These are phyloP conservation scores for Acrocera orbiculus DNA, from an alignment of 2,888 invertebrate species.

Conservation along the genomic window DNA sequence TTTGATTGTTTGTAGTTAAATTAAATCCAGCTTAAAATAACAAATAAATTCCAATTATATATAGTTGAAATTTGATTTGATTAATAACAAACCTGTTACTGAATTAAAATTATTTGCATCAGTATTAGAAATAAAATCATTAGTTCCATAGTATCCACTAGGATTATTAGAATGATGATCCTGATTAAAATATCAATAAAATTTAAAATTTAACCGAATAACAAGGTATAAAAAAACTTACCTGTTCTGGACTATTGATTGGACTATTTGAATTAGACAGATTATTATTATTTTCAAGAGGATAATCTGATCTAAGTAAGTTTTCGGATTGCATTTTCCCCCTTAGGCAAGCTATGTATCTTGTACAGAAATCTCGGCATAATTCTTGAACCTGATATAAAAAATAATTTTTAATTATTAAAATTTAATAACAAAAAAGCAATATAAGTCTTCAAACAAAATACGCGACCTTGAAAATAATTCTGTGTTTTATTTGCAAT, in stretches of 20 bases:
- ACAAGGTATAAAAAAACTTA: not conserved
- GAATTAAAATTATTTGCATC: conserved; percentile 12
- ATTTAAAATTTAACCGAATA: not conserved
- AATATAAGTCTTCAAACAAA: no score
- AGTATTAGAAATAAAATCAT: conserved; percentile 11
- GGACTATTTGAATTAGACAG: conserved; percentile 35
- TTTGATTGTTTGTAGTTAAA: conserved; percentile 8
- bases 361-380: conserved; percentile 85
- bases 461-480: no score
- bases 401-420: not conserved
- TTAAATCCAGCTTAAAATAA: not conserved
- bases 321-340: conserved; percentile 84
- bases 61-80: no score
- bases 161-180: conserved; percentile 12
- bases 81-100: conserved; percentile 13
- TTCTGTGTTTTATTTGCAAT: no score
- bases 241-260: conserved; percentile 14
- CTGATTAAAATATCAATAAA: conserved; percentile 3
- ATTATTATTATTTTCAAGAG: conserved; percentile 31
- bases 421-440: not conserved
- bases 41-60: not conserved
- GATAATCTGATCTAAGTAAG: conserved; percentile 59
- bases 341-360: conserved; percentile 81
- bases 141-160: conserved; percentile 11
- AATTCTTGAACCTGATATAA: conserved; percentile 66